phyloP scores from a whole-genome alignment of 2,888 invertebrate genomes.

The Phalera bucephala region DNA sequence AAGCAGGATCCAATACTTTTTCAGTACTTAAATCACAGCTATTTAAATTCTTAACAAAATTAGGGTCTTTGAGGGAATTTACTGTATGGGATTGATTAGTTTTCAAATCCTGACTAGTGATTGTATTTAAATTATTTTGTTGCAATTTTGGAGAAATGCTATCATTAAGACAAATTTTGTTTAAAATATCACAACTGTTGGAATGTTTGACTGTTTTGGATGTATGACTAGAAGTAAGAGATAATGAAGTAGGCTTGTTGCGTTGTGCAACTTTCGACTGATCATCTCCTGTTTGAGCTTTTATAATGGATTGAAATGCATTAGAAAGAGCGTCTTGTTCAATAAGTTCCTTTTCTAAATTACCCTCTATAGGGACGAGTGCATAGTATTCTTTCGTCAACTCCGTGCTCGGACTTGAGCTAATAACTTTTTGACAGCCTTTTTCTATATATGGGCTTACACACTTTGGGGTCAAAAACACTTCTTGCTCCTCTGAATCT shows the following conservation, averaged over 20 bases:
- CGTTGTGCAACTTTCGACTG: conserved; percentile 42
- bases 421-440: conserved; percentile 45
- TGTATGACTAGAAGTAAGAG: conserved; percentile 67
- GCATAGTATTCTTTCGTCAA: conserved; percentile 70
- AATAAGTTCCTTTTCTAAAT: conserved; percentile 74
- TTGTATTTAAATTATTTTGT: conserved; percentile 21
- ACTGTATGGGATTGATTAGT: conserved; percentile 19
- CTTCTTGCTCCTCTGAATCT: conserved; percentile 62
- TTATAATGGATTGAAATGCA: conserved; percentile 75
- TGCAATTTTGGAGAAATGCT: conserved; percentile 24
- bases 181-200: conserved; percentile 65
- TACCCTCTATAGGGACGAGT: conserved; percentile 61
- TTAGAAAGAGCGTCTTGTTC: conserved; percentile 79
- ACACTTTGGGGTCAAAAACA: conserved; percentile 74
- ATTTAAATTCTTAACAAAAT: conserved; percentile 20
- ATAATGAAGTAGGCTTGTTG: conserved; percentile 62
- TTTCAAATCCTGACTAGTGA: conserved; percentile 37
- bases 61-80: conserved; percentile 25
- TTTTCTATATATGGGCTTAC: conserved; percentile 59
- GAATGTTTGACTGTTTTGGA: conserved; percentile 68
- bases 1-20: conserved; percentile 45
- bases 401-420: conserved; percentile 67
- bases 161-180: conserved; percentile 41
- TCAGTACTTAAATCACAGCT: conserved; percentile 33
- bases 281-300: conserved; percentile 52